phyloP scores from a whole-genome alignment of 2,113 vertebrate genomes.

The Rhinoptilus africanus region DNA sequence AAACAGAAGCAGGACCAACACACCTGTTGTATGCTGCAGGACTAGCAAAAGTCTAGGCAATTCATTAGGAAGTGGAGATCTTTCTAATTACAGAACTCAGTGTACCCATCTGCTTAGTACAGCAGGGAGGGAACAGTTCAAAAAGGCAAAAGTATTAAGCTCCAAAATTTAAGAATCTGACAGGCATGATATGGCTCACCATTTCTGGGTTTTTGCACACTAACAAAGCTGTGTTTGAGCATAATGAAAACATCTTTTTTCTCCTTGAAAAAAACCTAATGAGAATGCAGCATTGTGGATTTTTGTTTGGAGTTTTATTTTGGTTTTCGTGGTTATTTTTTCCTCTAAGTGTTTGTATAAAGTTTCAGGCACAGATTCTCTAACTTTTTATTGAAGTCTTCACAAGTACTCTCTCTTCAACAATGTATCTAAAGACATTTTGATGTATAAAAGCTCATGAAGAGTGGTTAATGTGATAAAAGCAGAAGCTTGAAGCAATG shows the following conservation, averaged over 20 bases:
- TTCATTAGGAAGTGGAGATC: not conserved
- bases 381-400: constrained; percentile 25
- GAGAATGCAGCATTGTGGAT: not conserved
- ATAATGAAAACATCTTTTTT: not conserved
- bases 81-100: not conserved
- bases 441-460: constrained; percentile 52
- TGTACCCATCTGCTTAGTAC: not conserved
- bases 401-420: constrained; percentile 16
- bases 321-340: not conserved
- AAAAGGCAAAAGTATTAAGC: not conserved
- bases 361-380: not conserved
- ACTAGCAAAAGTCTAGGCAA: not conserved
- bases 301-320: not conserved
- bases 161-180: not conserved
- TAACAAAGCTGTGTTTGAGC: not conserved
- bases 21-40: not conserved
- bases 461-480: constrained; percentile 51
- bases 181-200: not conserved
- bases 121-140: not conserved
- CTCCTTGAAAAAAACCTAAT: not conserved
- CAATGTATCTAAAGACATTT: constrained; percentile 37
- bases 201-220: not conserved
- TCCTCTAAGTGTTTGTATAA: not conserved
- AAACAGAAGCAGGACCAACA: not conserved
- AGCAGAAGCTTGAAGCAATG: constrained; percentile 49